A percentile compares a stretch with the other conserved stretches of the same genome.
Evolutionary conservation across 1,140 invertebrate genomes (phyloP).

Genomic region (Homarus americanus): DNA sequence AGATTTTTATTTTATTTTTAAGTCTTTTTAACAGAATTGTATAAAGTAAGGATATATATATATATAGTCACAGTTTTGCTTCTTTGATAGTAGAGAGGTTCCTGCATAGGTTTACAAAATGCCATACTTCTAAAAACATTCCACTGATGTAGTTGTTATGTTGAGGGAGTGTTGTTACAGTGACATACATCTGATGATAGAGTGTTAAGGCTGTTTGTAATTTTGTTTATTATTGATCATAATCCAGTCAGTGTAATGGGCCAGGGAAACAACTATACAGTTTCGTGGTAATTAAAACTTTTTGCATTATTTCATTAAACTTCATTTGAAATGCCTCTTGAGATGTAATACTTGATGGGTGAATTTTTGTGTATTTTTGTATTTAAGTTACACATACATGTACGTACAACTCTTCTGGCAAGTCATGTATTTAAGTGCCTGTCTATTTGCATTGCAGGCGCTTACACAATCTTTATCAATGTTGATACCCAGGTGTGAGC

Average conservation of each 20-base stretch:
- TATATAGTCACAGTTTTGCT: slow-evolving; percentile 28
- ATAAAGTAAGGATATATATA: slow-evolving; percentile 59
- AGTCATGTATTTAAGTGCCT: slow-evolving; percentile 67
- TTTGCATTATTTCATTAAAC: slow-evolving; percentile 29
- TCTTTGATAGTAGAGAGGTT: slow-evolving; percentile 17
- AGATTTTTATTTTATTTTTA: slow-evolving; percentile 40
- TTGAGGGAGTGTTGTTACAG: slow-evolving; percentile 39
- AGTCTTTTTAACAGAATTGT: slow-evolving; percentile 39
- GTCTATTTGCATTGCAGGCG: slow-evolving; percentile 64
- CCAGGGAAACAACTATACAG: background rate
- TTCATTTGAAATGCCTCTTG: slow-evolving; percentile 28
- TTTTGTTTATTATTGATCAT: slow-evolving; percentile 41
- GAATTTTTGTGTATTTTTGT: slow-evolving; percentile 59
- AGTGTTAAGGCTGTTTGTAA: slow-evolving; percentile 24
- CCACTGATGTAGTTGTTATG: slow-evolving; percentile 33
- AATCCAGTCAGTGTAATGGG: slow-evolving; percentile 25
- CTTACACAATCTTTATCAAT: slow-evolving; percentile 69
- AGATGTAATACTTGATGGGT: slow-evolving; percentile 59
- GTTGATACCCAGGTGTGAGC: slow-evolving; percentile 66
- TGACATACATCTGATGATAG: slow-evolving; percentile 8
- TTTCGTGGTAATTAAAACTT: slow-evolving; percentile 13
- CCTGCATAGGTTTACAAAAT: slow-evolving; percentile 29
- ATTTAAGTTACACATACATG: slow-evolving; percentile 64
- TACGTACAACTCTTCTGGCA: slow-evolving; percentile 62
- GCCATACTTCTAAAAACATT: slow-evolving; percentile 41